Evolutionary conservation across 53 echinoderm and acorn worm species (phyloP).

Genomic region (Temnopleurus reevesii): DNA sequence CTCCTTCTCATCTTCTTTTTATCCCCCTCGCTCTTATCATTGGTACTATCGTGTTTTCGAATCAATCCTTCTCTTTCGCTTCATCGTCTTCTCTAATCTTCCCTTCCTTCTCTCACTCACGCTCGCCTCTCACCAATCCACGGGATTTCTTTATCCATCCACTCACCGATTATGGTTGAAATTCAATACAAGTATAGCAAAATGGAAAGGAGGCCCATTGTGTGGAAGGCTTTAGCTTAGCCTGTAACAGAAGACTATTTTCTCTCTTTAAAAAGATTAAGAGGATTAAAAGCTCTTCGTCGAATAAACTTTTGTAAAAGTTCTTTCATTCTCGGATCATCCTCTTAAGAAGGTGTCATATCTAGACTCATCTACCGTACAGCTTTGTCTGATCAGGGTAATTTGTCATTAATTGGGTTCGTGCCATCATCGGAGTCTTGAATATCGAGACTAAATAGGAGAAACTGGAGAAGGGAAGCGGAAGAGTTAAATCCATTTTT

Average conservation of each 20-base stretch:
- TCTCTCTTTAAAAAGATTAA: background rate
- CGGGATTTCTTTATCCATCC: background rate
- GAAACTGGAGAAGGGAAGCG: conserved; percentile 18
- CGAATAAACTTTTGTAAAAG: background rate
- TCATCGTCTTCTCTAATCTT: background rate
- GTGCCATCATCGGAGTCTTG: background rate
- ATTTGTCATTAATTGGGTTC: background rate
- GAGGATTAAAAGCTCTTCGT: background rate
- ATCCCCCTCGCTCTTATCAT: too few relatives aligned
- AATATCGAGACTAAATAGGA: background rate
- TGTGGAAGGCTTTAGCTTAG: background rate
- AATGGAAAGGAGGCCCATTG: background rate
- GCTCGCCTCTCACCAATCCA: background rate
- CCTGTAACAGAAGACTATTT: background rate
- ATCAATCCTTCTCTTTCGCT: too few relatives aligned
- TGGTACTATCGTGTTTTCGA: too few relatives aligned
- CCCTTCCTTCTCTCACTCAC: background rate
- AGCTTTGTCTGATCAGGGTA: too few relatives aligned
- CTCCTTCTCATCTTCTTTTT: background rate
- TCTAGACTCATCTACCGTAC: background rate
- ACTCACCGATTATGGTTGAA: background rate
- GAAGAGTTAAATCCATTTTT: background rate
- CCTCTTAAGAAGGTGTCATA: background rate
- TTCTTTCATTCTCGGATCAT: background rate
- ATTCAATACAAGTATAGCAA: background rate